These are phyloP conservation scores for Drosophila rhopaloa DNA, from an alignment of 1,140 invertebrate genomes.

Conservation along the genomic window DNA sequence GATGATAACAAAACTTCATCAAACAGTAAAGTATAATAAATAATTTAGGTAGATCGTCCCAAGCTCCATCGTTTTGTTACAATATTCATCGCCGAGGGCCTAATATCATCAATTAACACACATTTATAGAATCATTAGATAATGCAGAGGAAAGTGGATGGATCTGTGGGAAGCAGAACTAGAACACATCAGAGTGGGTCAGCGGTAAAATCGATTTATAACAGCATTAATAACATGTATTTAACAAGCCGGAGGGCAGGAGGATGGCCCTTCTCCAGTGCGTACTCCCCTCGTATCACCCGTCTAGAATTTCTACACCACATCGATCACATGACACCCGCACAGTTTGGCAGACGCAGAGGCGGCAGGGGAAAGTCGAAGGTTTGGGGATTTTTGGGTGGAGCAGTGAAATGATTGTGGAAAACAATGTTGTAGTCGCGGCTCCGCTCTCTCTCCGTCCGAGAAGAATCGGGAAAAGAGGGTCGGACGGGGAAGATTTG, in stretches of 20 bases:
- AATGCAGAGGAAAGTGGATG: slow-evolving; percentile 14
- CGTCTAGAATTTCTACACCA: slow-evolving; percentile 28
- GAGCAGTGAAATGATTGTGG: slow-evolving; percentile 70
- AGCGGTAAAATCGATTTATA: slow-evolving; percentile 57
- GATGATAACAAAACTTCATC: slow-evolving; percentile 1
- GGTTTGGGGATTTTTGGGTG: slow-evolving; percentile 22
- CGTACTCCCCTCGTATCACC: slow-evolving; percentile 7
- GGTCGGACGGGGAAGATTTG: slow-evolving; percentile 18
- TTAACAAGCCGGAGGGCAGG: slow-evolving; percentile 43
- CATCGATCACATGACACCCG: slow-evolving; percentile 79
- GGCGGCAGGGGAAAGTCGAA: slow-evolving; percentile 11
- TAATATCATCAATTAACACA: slow-evolving; percentile 59
- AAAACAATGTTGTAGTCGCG: slow-evolving; percentile 72
- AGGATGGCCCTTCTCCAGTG: background rate
- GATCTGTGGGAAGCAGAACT: slow-evolving; percentile 52
- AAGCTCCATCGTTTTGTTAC: slow-evolving; percentile 1
- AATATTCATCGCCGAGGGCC: slow-evolving; percentile 12
- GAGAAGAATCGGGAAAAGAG: background rate
- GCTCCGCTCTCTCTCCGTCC: slow-evolving; percentile 1
- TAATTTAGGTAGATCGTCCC: slow-evolving; percentile 15
- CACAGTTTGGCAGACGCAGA: slow-evolving; percentile 44
- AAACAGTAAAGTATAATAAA: slow-evolving; percentile 1
- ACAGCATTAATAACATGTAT: slow-evolving; percentile 70
- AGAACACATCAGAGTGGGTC: slow-evolving; percentile 50
- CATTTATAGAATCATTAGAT: slow-evolving; percentile 67